phyloP scores from a whole-genome alignment of 2,113 vertebrate genomes.

The Entelurus aequoreus region DNA sequence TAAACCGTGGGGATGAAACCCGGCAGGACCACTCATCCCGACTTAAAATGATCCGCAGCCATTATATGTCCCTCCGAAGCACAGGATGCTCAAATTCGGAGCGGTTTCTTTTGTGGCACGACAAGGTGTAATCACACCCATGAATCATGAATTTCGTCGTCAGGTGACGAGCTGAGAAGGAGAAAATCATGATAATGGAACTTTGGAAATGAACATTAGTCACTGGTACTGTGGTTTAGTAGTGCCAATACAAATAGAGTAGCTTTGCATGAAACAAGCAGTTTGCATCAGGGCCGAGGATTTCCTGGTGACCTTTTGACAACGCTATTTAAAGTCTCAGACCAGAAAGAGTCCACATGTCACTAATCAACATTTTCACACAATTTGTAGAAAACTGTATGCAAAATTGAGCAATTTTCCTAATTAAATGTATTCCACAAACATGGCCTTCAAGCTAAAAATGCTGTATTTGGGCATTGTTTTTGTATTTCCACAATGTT shows the following conservation, averaged over 20 bases:
- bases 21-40: background rate
- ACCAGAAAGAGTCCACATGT: no score
- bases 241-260: background rate
- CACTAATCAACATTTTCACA: no score
- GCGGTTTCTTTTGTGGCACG: background rate
- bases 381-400: no score
- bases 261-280: background rate
- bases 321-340: no score
- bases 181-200: background rate
- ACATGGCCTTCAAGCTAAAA: no score
- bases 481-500: no score
- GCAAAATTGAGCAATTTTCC: no score
- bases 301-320: no score
- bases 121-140: background rate
- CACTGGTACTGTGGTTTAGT: background rate
- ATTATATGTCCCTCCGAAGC: conserved; percentile 6
- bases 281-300: no score
- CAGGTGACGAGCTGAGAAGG: background rate
- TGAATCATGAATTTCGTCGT: background rate
- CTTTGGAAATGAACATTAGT: background rate
- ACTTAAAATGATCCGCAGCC: background rate
- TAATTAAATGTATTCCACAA: no score
- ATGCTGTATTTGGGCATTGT: no score
- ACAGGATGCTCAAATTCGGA: background rate
- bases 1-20: background rate